Base-by-base conservation (phyloP, 2,797 vertebrate genomes). In the Triplophysa yarkandensis region DNA sequence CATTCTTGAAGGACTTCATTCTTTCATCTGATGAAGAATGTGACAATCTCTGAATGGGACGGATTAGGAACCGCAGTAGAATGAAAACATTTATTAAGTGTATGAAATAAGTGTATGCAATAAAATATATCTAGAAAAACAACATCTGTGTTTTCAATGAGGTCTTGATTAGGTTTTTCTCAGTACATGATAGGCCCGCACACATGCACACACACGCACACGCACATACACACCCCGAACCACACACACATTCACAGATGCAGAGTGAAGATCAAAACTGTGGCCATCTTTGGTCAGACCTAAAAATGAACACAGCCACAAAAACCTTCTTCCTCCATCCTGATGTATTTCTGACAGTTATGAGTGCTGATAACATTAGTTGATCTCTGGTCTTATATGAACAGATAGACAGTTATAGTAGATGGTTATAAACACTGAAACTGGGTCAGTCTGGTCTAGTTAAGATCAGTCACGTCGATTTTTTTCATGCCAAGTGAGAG, bases 131-230 rank as follows among this genome's bases (percentile, higher is more conserved):
- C 0, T 10, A 48, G 11, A 2, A 61, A 71, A 1, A 8, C 8
- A 71, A 58, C 6, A 2, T 36, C 19, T 32, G 54, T 71, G 58
- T 48, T 71, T 30, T 61, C 19, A 41, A 14, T 14, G 4, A 32
- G 32, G 17, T 46, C 43, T 4, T 44, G 4, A 44, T 44, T 16
- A n/a, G n/a, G n/a, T n/a, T n/a, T n/a, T n/a, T n/a, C n/a, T n/a
- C n/a, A n/a, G n/a, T n/a, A n/a, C n/a, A n/a, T n/a, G n/a, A n/a
- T n/a, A n/a, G 4, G 7, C 32, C 3, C 32, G 7, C 32, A 32
- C 32, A 32, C 32, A 32, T 7, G 7, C 32, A 32, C 32, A 32
- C 32, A 32, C 32, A 32, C 32, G 7, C 32, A 32, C 32, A 32
- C 32, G 7, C 32, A 32, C 32, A 32, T 7, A 32, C 32, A 32